These are phyloP conservation scores for Ursus arctos DNA, from an alignment of 2,113 vertebrate species.

Conservation along the genomic window DNA sequence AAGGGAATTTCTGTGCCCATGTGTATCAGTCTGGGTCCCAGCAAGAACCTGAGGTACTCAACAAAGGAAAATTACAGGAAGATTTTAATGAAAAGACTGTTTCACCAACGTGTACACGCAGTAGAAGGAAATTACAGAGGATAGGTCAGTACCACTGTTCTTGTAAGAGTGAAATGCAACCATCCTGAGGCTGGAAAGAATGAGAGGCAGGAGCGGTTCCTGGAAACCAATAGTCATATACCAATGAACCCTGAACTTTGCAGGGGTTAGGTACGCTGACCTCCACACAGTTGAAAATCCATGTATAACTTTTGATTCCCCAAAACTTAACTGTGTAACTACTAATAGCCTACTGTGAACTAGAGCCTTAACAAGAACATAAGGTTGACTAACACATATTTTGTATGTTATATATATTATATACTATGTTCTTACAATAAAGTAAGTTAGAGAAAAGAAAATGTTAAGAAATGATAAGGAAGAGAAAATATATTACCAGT, in stretches of 20 bases:
- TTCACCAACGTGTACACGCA: not conserved
- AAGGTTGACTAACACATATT: not conserved
- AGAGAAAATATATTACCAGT: too few species aligned
- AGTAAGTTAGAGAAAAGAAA: too few species aligned
- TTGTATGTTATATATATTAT: not conserved
- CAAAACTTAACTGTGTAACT: not conserved
- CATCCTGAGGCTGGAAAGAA: not conserved
- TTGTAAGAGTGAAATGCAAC: not conserved
- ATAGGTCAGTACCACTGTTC: not conserved
- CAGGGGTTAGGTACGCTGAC: not conserved
- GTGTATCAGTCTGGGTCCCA: not conserved
- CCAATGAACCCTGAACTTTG: not conserved
- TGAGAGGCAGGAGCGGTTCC: not conserved
- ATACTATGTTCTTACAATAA: not conserved
- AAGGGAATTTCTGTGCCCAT: not conserved
- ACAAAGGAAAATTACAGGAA: not conserved
- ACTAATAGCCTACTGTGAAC: not conserved
- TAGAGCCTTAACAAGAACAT: not conserved
- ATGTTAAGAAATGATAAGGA: too few species aligned
- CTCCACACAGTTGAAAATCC: not conserved
- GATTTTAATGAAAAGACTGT: not conserved
- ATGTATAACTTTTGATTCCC: not conserved
- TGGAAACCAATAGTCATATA: not conserved
- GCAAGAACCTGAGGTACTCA: not conserved
- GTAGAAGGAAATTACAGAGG: not conserved